phyloP scores from a whole-genome alignment of 2,888 invertebrate species.

The Epirrita christyi region DNA sequence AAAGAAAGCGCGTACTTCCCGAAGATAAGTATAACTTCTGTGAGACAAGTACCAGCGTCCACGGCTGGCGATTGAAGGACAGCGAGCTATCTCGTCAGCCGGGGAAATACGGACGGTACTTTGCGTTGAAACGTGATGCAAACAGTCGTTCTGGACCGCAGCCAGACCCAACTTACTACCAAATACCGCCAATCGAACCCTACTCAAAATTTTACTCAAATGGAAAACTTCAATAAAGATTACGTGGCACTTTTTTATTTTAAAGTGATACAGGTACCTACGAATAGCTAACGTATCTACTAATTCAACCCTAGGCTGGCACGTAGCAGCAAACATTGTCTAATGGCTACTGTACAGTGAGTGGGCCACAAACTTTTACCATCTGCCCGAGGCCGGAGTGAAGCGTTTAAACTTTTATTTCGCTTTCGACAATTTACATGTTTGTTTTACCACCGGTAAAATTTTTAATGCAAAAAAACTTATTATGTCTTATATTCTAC shows the following conservation, averaged over 20 bases:
- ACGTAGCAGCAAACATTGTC: slow-evolving; percentile 50
- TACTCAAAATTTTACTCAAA: slow-evolving; percentile 28
- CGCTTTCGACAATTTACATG: slow-evolving; percentile 37
- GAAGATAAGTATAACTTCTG: slow-evolving; percentile 44
- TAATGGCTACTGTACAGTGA: slow-evolving; percentile 55
- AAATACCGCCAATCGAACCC: slow-evolving; percentile 20
- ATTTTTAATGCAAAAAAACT: too few species aligned
- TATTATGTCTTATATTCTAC: too few species aligned
- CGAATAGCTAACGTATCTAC: slow-evolving; percentile 13
- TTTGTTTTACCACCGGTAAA: slow-evolving; percentile 1
- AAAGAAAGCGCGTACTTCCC: slow-evolving; percentile 37
- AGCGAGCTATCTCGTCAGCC: slow-evolving; percentile 17
- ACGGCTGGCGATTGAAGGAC: slow-evolving; percentile 44
- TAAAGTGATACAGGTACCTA: slow-evolving; percentile 1
- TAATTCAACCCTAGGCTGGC: slow-evolving; percentile 44
- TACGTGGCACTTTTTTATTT: slow-evolving; percentile 22
- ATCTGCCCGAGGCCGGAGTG: slow-evolving; percentile 51
- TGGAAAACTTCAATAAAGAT: slow-evolving; percentile 26
- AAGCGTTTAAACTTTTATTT: slow-evolving; percentile 61
- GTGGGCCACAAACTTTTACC: slow-evolving; percentile 60
- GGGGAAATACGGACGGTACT: slow-evolving; percentile 26
- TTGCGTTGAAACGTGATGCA: slow-evolving; percentile 24
- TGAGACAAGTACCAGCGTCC: slow-evolving; percentile 40
- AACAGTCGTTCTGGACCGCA: slow-evolving; percentile 42
- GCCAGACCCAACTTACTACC: slow-evolving; percentile 42